A percentile compares a stretch with the other conserved stretches of the same genome.
Conservation (phyloP, 1,140 invertebrate species). For the Cydia pomonella region DNA sequence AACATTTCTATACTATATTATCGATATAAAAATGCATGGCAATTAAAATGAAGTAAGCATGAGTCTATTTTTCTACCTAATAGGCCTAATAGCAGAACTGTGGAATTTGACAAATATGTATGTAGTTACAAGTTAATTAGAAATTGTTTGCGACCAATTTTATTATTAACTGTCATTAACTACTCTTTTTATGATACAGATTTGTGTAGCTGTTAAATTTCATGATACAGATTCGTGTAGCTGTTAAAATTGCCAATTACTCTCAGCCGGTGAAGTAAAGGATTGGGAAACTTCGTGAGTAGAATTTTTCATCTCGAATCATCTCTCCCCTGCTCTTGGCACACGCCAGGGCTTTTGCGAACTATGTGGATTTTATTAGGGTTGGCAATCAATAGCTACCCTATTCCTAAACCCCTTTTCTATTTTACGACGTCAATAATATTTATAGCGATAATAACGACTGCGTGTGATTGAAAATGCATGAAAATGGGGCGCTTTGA, state of each 20-base stretch:
- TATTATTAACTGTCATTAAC: background rate
- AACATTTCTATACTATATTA: too few relatives aligned
- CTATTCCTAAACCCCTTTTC: constrained; percentile 48
- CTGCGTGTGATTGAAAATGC: constrained; percentile 23
- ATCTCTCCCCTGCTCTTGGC: constrained; percentile 61
- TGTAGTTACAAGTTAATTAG: background rate
- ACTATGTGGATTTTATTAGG: constrained; percentile 69
- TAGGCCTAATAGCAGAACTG: background rate
- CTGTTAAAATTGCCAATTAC: background rate
- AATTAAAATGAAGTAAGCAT: too few relatives aligned
- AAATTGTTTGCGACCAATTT: background rate
- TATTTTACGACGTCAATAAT: constrained; percentile 50
- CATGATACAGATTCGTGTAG: background rate
- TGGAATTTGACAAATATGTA: background rate
- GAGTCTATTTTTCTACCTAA: background rate
- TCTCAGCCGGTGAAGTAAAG: constrained; percentile 8
- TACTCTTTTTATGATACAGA: background rate
- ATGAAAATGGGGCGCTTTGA: constrained; percentile 9
- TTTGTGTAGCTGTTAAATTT: background rate
- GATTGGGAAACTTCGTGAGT: background rate
- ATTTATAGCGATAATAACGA: constrained; percentile 39
- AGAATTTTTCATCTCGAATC: constrained; percentile 47
- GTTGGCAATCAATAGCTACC: constrained; percentile 66
- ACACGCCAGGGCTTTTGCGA: constrained; percentile 63
- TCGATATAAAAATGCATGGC: too few relatives aligned